Conservation (phyloP, 2,797 vertebrate genomes). For the Falco berigora region DNA sequence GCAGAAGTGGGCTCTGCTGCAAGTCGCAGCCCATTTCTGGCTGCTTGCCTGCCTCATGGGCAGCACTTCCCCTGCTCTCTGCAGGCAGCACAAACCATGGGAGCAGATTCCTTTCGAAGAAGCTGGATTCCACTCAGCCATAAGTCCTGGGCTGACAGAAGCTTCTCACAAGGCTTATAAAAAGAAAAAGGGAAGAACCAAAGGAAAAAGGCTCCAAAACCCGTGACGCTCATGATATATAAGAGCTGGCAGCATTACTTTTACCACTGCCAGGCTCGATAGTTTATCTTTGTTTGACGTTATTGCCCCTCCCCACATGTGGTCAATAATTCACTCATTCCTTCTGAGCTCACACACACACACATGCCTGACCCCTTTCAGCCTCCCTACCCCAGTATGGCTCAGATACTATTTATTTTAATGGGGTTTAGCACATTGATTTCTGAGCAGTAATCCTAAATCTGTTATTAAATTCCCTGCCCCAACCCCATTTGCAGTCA, state of each 20-base stretch:
- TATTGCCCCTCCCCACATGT: neutral
- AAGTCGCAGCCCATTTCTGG: conserved; percentile 8
- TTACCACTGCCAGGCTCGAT: neutral
- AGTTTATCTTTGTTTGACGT: conserved; percentile 8
- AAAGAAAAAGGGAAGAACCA: conserved; percentile 29
- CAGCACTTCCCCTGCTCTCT: conserved; percentile 46
- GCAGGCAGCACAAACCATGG: conserved; percentile 26
- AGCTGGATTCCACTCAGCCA: conserved; percentile 29
- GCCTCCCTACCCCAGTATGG: neutral
- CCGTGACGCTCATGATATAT: neutral
- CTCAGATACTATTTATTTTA: neutral
- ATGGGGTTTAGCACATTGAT: neutral
- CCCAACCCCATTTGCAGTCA: neutral
- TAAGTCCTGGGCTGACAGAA: conserved; percentile 44
- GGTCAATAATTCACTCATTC: conserved; percentile 31
- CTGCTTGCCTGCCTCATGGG: conserved; percentile 19
- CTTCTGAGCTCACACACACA: neutral
- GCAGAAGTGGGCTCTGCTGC: conserved; percentile 14
- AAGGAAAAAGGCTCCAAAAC: conserved; percentile 42
- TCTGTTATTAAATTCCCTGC: neutral
- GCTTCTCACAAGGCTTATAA: conserved; percentile 50
- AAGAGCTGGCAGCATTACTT: conserved; percentile 7
- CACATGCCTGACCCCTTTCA: neutral
- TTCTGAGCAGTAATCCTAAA: neutral
- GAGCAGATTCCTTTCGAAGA: conserved; percentile 21